Base-by-base conservation (phyloP, 2,113 vertebrate species). In the Phodopus roborovskii region DNA sequence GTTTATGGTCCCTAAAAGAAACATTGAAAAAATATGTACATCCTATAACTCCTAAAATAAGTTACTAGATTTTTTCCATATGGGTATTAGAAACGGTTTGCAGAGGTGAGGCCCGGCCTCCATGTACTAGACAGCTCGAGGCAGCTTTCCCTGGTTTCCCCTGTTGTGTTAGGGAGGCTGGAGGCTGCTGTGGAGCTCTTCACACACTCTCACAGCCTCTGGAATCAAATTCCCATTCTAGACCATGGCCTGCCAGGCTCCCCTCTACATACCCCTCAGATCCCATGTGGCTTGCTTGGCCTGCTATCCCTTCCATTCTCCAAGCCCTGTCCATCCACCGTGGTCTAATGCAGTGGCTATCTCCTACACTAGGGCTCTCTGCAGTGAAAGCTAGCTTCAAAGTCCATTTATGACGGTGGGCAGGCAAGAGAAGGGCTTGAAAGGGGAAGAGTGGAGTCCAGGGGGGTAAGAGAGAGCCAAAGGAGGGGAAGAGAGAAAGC, bases 1-100 rank as follows among this genome's bases (percentile, higher is more conserved):
- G 53, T 97, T 97, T 97, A 82, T 91, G 88, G 81, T 79, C 87
- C 73, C 91, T 93, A 93, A 96, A 93, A 96, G n/a, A 36, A 92
- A 94, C 56, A 94, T 13, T 93, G 78, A 94, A 94, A 71, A 62
- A 95, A 92, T 60, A 7, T 28, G 70, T 22, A 2, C 50, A 95
- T 83, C 0, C 0, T 92, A 64, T 96, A 97, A 82, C 79, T 95
- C 89, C 78, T 93, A 93, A 96, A 97, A 96, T 91, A 97, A 24
- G 71, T 74, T 83, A 78, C 26, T 91, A 89, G 89, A 90, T 88
- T 93, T 73, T 96, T 98, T 96, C 94, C 17, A 26, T 48, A 17
- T 95, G 78, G 88, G 66, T 77, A 94, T 58, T 16, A 96, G 79
- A 90, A 97, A 87, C 68, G 92, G 78, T 97, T 93, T 92, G 79